A percentile compares a stretch with the other conserved stretches of the same genome.
Evolutionary conservation across 2,888 invertebrate genomes (phyloP).

Genomic region (Acheta domesticus): DNA sequence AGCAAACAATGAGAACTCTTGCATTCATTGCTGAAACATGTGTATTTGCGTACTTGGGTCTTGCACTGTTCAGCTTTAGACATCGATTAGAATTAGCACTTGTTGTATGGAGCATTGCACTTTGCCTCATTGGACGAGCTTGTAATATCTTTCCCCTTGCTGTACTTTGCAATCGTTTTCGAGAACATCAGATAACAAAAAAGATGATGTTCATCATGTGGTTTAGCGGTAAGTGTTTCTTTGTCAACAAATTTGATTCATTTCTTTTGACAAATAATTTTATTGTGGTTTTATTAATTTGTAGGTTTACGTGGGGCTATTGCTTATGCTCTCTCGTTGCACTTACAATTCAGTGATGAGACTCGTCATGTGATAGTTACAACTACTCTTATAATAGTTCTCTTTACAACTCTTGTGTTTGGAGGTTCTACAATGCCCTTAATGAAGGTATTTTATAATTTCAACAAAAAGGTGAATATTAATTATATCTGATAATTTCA

Average conservation of each 20-base stretch:
- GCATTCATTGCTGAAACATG: slow-evolving; percentile 98
- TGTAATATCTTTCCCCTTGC: slow-evolving; percentile 96
- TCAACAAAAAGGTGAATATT: background rate
- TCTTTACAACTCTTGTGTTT: slow-evolving; percentile 91
- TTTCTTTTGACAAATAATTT: no score
- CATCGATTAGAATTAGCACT: slow-evolving; percentile 88
- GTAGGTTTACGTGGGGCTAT: slow-evolving; percentile 90
- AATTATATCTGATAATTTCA: no score
- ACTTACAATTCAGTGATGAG: slow-evolving; percentile 90
- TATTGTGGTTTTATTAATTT: no score
- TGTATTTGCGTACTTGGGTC: slow-evolving; percentile 95
- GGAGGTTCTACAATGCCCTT: slow-evolving; percentile 98
- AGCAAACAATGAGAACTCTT: slow-evolving; percentile 95
- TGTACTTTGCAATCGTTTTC: slow-evolving; percentile 88
- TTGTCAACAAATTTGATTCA: background rate
- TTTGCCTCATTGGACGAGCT: slow-evolving; percentile 90
- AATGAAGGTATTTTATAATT: slow-evolving; percentile 58
- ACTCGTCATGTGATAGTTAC: slow-evolving; percentile 96
- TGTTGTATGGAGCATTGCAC: slow-evolving; percentile 89
- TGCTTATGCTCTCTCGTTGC: slow-evolving; percentile 94
- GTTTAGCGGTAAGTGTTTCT: slow-evolving; percentile 76
- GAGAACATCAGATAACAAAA: slow-evolving; percentile 95
- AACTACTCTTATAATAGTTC: slow-evolving; percentile 94
- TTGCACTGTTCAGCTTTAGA: slow-evolving; percentile 91
- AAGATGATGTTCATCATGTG: slow-evolving; percentile 99